phyloP scores from a whole-genome alignment of 2,113 vertebrate species.

The Mohoua ochrocephala region DNA sequence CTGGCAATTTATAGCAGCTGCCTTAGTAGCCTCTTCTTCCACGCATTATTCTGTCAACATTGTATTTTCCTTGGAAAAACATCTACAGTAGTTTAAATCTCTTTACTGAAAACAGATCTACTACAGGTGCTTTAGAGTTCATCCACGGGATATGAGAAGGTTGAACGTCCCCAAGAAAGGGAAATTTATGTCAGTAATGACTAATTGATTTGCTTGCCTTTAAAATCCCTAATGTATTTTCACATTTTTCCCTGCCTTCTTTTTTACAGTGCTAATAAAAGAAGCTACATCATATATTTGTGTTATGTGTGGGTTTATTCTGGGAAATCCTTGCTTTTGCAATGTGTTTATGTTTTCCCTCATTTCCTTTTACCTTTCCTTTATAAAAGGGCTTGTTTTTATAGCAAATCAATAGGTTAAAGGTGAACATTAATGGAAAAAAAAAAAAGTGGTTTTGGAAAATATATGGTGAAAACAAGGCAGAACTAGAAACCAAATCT shows the following conservation, averaged over 20 bases:
- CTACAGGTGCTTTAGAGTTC: conserved; percentile 78
- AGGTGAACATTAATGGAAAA: conserved; percentile 14
- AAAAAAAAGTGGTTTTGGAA: background rate
- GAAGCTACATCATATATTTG: conserved; percentile 56
- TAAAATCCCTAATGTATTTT: conserved; percentile 61
- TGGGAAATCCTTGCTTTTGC: conserved; percentile 57
- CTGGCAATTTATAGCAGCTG: conserved; percentile 75
- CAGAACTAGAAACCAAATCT: conserved; percentile 30
- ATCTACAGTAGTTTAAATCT: conserved; percentile 67
- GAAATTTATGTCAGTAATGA: conserved; percentile 71
- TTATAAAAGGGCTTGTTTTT: conserved; percentile 52
- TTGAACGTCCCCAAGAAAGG: conserved; percentile 71
- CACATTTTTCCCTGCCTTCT: conserved; percentile 42
- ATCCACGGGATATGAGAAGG: conserved; percentile 65
- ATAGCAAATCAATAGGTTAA: conserved; percentile 48
- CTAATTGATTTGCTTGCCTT: conserved; percentile 69
- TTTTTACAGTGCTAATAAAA: conserved; percentile 63
- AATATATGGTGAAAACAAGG: conserved; percentile 46
- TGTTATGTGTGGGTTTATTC: conserved; percentile 37
- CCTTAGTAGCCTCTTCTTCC: conserved; percentile 66
- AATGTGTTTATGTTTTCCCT: conserved; percentile 64
- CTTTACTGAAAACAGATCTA: conserved; percentile 71
- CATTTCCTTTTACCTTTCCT: conserved; percentile 59
- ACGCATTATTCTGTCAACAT: conserved; percentile 74
- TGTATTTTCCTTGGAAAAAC: conserved; percentile 80